Conservation (phyloP, 2,888 invertebrate species). For the Sceliomorpha sp. region DNA sequence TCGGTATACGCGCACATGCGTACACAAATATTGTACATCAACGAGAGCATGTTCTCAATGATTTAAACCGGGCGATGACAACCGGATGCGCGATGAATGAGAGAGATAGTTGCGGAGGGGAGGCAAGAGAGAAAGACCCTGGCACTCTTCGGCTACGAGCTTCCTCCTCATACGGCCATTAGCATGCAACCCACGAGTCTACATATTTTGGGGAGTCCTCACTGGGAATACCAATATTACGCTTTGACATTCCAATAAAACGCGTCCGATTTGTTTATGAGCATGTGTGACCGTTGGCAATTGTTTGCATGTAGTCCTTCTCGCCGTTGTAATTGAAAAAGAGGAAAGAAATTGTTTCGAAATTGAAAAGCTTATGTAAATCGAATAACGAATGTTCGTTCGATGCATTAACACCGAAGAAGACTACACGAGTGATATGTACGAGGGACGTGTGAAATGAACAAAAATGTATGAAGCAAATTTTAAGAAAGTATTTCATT, state of each 20-base stretch:
- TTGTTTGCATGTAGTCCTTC: conserved; percentile 54
- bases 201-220: conserved; percentile 79
- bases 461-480: too few relatives aligned
- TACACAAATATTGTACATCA: conserved; percentile 25
- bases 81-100: conserved; percentile 73
- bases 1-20: background rate
- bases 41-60: conserved; percentile 47
- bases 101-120: conserved; percentile 57
- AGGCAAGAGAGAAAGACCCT: conserved; percentile 66
- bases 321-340: conserved; percentile 47
- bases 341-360: conserved; percentile 39
- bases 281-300: conserved; percentile 68
- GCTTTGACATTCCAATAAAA: conserved; percentile 80
- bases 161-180: conserved; percentile 68
- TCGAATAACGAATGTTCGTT: conserved; percentile 35
- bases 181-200: conserved; percentile 78
- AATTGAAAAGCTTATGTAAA: conserved; percentile 49
- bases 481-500: too few relatives aligned
- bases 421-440: too few relatives aligned
- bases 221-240: conserved; percentile 79
- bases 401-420: conserved; percentile 22
- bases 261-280: conserved; percentile 80
- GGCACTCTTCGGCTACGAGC: conserved; percentile 60
- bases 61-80: conserved; percentile 73
- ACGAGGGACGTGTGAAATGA: too few relatives aligned